These are phyloP conservation scores for Otis tarda DNA, from an alignment of 2,113 vertebrate genomes.

Conservation along the genomic window DNA sequence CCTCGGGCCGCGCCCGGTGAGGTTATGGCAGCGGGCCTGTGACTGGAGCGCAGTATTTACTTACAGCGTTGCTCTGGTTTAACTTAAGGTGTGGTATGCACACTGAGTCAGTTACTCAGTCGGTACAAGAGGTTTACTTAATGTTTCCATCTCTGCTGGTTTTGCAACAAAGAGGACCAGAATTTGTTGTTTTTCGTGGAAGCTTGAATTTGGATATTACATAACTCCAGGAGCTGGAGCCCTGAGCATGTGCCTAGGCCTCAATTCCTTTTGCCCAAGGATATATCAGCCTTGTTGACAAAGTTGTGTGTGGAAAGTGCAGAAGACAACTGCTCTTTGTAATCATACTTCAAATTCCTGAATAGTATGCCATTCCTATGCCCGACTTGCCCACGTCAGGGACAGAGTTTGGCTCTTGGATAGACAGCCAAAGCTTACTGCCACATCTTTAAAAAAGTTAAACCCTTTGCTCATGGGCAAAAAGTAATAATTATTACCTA, in stretches of 20 bases:
- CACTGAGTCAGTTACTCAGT: neutral
- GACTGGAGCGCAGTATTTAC: neutral
- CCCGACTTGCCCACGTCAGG: neutral
- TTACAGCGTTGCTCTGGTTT: neutral
- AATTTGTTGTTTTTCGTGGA: neutral
- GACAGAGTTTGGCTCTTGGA: neutral
- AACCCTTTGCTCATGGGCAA: neutral
- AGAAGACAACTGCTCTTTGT: neutral
- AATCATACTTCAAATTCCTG: neutral
- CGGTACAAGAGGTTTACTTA: neutral
- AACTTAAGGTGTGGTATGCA: neutral
- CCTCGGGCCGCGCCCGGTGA: neutral
- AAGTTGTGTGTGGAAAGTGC: neutral
- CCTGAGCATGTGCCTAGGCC: neutral
- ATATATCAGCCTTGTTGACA: neutral
- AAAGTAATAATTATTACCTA: neutral
- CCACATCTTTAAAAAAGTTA: neutral
- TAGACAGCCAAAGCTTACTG: neutral
- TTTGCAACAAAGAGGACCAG: neutral
- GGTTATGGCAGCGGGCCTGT: rapidly evolving
- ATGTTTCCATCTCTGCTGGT: slow-evolving; percentile 21
- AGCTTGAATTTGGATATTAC: neutral
- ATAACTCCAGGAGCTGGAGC: neutral
- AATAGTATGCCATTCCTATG: neutral
- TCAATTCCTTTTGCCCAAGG: neutral